These are phyloP conservation scores for Zygothrica quintamaculata DNA, from an alignment of 2,888 invertebrate species.

Conservation along the genomic window DNA sequence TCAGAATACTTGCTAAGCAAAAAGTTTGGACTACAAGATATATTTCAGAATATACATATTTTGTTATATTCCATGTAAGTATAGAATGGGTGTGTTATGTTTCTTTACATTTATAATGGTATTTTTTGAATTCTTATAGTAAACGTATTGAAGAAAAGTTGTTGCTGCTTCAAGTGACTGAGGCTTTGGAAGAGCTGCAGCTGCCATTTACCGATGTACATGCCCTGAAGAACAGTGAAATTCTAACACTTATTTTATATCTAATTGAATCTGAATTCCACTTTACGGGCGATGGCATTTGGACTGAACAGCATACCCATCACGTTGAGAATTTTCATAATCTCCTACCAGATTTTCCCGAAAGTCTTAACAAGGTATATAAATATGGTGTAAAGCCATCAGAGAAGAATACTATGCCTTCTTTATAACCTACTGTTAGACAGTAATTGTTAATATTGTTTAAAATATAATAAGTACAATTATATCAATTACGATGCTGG, in stretches of 20 bases:
- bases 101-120: too few relatives aligned
- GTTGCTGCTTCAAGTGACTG: constrained; percentile 58
- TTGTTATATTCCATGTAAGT: constrained; percentile 89
- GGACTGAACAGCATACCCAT: constrained; percentile 85
- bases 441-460: constrained; percentile 32
- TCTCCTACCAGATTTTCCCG: constrained; percentile 83
- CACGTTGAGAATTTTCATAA: constrained; percentile 83
- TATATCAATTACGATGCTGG: too few relatives aligned
- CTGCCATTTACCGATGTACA: constrained; percentile 71
- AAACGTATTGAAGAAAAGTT: constrained; percentile 82
- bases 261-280: constrained; percentile 89
- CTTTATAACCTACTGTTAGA: constrained; percentile 29
- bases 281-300: constrained; percentile 91
- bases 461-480: not conserved
- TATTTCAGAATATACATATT: constrained; percentile 87
- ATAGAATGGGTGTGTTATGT: too few relatives aligned
- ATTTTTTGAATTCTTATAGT: constrained; percentile 69
- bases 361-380: constrained; percentile 79
- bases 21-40: constrained; percentile 86
- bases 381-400: constrained; percentile 81
- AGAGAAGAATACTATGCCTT: constrained; percentile 51
- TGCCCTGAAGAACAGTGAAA: constrained; percentile 85
- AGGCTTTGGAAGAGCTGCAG: constrained; percentile 71
- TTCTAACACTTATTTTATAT: constrained; percentile 89
- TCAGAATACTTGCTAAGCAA: constrained; percentile 86